Evolutionary conservation across 2,113 vertebrate species (phyloP).

Genomic region (Scomber japonicus): DNA sequence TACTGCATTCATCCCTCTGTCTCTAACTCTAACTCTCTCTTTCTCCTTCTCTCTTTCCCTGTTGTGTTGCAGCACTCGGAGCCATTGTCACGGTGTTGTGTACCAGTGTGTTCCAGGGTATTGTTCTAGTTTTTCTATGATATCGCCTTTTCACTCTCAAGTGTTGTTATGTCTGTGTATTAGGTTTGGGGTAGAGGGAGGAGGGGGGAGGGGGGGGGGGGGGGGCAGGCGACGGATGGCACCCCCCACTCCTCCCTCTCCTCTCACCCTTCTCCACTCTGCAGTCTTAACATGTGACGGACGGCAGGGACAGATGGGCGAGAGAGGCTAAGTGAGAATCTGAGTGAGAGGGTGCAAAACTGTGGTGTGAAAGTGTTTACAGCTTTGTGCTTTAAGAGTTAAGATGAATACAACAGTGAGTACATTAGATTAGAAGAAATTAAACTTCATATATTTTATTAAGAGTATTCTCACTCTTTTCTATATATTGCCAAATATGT

Average conservation of each 20-base stretch:
- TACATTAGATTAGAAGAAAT: too few species aligned
- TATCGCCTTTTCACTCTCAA: constrained; percentile 48
- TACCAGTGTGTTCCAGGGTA: constrained; percentile 53
- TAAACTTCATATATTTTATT: background rate
- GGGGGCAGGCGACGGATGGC: background rate
- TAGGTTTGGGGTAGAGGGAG: background rate
- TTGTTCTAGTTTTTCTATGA: constrained; percentile 65
- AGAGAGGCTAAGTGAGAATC: background rate
- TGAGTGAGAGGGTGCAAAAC: background rate
- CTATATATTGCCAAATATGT: background rate
- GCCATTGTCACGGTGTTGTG: constrained; percentile 64
- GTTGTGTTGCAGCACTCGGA: constrained; percentile 63
- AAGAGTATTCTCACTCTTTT: background rate
- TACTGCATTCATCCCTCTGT: constrained; percentile 67
- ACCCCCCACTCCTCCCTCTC: background rate
- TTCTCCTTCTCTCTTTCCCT: constrained; percentile 12
- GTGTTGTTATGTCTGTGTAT: constrained; percentile 44
- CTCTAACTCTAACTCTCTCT: constrained; percentile 16
- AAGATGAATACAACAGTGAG: background rate
- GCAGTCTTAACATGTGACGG: background rate
- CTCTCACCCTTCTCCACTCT: constrained; percentile 8
- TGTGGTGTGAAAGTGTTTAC: too few species aligned
- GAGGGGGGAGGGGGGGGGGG: background rate
- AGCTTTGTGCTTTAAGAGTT: background rate
- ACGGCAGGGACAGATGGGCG: too few species aligned